Evolutionary conservation across 1,140 invertebrate species (phyloP).

Genomic region (Plodia interpunctella): DNA sequence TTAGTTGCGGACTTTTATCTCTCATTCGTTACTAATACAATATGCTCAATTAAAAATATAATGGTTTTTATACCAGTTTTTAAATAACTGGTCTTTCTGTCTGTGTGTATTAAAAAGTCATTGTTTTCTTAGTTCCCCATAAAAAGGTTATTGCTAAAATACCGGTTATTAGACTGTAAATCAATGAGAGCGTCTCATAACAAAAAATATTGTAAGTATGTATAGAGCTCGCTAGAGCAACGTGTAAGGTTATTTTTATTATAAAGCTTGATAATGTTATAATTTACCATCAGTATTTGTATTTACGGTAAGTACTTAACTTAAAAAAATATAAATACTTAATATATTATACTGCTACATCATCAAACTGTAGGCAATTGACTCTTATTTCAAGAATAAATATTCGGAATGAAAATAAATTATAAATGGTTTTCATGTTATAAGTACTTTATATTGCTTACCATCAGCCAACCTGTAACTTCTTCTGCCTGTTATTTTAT

Average conservation of each 20-base stretch:
- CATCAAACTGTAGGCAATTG: no score
- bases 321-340: no score
- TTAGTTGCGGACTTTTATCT: conserved; percentile 9
- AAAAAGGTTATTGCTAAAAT: conserved; percentile 20
- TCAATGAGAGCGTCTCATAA: neutral
- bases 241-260: no score
- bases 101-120: conserved; percentile 22
- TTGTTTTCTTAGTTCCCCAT: conserved; percentile 15
- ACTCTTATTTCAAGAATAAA: no score
- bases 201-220: neutral
- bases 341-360: no score
- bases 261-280: no score
- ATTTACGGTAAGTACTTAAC: no score
- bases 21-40: conserved; percentile 16
- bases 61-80: conserved; percentile 12
- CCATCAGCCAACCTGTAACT: no score
- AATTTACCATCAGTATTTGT: no score
- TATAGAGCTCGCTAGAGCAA: neutral
- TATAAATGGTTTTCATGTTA: neutral
- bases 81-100: conserved; percentile 17
- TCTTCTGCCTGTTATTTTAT: no score
- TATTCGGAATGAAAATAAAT: no score
- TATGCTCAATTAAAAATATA: conserved; percentile 23
- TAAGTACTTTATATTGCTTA: neutral
- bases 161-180: conserved; percentile 7